Base-by-base conservation (phyloP, 2,797 vertebrate genomes). In the Tiaroga cobitis region DNA sequence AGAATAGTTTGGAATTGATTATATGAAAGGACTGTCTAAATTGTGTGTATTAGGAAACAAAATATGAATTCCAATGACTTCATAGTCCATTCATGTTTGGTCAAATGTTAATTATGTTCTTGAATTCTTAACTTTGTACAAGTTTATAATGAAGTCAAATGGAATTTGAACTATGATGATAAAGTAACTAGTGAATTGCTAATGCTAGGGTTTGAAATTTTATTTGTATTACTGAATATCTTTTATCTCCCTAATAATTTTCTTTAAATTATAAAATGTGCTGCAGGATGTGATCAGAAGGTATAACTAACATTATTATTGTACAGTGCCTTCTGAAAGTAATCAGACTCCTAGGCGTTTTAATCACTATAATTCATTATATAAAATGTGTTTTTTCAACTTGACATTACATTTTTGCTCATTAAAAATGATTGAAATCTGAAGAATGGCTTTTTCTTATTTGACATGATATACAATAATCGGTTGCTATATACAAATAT, bases 281-380 rank as follows among this genome's bases (percentile, higher is more conserved):
- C 32, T 59, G 24, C 32, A 39, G 56, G 21, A 8, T 56, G 59
- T 67, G 26, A 80, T 65, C 41, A 46, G 77, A 65, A 80, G 77
- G 10, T 65, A 10, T 41, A 46, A 32, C 9, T 65, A 46, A 46
- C 21, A 43, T 63, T 65, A 21, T 46, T 4, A 37, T 37, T 46
- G 1, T 32, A 79, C 26, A 32, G 59, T 80, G 59, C 39, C 39
- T 80, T 65, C 59, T 46, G 77, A 80, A 65, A 46, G n/a, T 80
- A 65, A 24, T 26, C 39, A 8, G 39, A 65, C 18, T 32, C n/a
- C 0, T 15, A 43, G 11, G 59, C 21, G 61, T 39, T 61, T 56
- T 56, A 1, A 37, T 26, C 34, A 41, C 34, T 4, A 5, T 32
- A 18, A 63, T 65, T 65, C 5, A 63, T 54, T 49, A 32, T 49